A percentile compares a stretch with the other conserved stretches of the same genome.
These are phyloP conservation scores for Hipposideros larvatus DNA, from an alignment of 2,797 vertebrate species.

Conservation along the genomic window DNA sequence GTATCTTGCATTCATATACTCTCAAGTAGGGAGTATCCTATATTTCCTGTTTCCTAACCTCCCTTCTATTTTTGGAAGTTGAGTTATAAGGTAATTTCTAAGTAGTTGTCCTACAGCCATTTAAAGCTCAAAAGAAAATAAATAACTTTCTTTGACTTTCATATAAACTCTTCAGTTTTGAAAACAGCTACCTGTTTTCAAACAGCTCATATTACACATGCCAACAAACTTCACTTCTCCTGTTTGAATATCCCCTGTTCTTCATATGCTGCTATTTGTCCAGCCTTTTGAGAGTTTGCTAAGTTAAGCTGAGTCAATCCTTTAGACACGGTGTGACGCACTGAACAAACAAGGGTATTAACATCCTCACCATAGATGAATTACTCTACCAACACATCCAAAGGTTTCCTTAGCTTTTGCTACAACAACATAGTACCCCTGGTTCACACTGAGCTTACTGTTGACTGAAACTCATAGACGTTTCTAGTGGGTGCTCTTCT, in stretches of 20 bases:
- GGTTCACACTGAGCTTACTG: not conserved
- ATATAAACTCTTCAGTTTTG: not conserved
- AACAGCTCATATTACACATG: not conserved
- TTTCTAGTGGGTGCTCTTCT: not conserved
- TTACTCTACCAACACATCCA: not conserved
- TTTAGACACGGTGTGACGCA: not conserved
- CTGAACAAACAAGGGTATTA: not conserved
- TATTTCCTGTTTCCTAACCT: not conserved
- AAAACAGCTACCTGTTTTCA: not conserved
- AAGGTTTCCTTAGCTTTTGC: not conserved
- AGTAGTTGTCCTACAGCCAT: not conserved
- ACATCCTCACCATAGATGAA: not conserved
- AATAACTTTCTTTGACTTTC: not conserved
- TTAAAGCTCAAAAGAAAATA: not conserved
- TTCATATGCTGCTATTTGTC: not conserved
- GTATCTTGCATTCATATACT: not conserved
- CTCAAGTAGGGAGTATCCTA: not conserved
- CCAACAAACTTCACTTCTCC: not conserved
- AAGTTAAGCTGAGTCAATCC: not conserved
- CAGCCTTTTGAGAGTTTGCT: not conserved
- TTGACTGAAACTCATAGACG: not conserved
- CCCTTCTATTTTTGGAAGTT: not conserved
- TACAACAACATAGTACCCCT: not conserved
- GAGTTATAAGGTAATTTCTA: not conserved
- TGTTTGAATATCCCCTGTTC: not conserved